Evolutionary conservation across 2,888 invertebrate species (phyloP), one percentile per base, ranked within the genome.

Genomic region (Malacosoma neustria): DNA sequence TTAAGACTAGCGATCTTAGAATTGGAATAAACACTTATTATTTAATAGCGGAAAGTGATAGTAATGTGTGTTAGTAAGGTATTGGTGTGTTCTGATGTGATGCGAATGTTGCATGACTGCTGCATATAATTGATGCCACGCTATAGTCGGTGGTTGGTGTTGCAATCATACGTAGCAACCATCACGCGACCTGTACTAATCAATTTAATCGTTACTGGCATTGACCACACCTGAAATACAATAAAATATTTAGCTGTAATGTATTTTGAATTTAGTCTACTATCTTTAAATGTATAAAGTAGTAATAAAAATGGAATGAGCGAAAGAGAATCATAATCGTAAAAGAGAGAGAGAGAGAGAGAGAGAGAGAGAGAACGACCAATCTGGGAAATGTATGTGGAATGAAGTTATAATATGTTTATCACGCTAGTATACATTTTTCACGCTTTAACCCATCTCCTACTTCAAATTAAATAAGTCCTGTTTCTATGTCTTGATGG

Each of bases 91-190:
- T 58, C 66, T 70, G 73, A 77, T 74, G 61, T 66, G 22, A 70
- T 66, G 69, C 63, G 65, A 58, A 51, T 58, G 55, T 61, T 58
- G 59, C 22, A 22, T 22, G 22, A 6, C 22, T 22, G 3, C 9
- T 22, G 22, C 22, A 22, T 22, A 22, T 22, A 22, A 72, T 69
- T 71, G 75, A 66, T 57, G 63, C 80, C n/a, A 79, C 75, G 76
- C 76, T 54, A 71, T 43, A 49, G 45, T 49, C 45, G 48, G 54
- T 49, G 43, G 46, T 43, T 46, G 52, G 53, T 68, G 65, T 64
- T 54, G 66, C 69, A 71, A 70, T 54, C 57, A 61, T 52, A 62
- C 49, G 54, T 60, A 52, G 57, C 48, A 46, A 62, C 54, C 61
- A 65, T 67, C 72, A 72, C 72, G 73, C 67, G 54, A 70, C 52